Percentiles rank a stretch among this genome's conserved stretches.
Evolutionary conservation across 2,888 invertebrate species (phyloP).

Genomic region (Dilophus febrilis): DNA sequence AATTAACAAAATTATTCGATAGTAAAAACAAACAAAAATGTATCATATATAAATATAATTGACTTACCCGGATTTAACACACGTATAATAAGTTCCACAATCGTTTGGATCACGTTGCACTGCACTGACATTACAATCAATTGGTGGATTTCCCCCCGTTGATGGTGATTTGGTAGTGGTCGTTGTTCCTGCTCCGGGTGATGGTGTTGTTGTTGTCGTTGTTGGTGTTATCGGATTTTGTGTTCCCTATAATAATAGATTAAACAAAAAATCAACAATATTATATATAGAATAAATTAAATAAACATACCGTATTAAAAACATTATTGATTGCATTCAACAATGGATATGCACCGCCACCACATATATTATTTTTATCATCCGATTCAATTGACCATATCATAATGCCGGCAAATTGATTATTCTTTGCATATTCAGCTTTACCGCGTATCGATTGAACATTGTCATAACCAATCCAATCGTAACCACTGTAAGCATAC

Average conservation of each 20-base stretch:
- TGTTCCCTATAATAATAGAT: too few relatives aligned
- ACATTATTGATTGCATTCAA: slow-evolving; percentile 27
- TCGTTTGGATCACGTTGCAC: too few relatives aligned
- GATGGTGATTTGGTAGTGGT: slow-evolving; percentile 3
- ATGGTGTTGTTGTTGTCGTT: background rate
- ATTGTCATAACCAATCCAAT: slow-evolving; percentile 31
- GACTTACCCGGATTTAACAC: too few relatives aligned
- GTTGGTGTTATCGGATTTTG: background rate
- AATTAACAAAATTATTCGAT: too few relatives aligned
- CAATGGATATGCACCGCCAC: slow-evolving; percentile 31
- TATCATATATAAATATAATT: too few relatives aligned
- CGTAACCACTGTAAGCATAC: slow-evolving; percentile 23
- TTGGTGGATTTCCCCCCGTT: background rate
- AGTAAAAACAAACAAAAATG: too few relatives aligned
- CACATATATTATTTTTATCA: slow-evolving; percentile 35
- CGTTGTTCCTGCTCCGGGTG: background rate
- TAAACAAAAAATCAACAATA: too few relatives aligned
- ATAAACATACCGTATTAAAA: background rate
- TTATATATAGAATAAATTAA: too few relatives aligned
- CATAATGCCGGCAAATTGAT: slow-evolving; percentile 37
- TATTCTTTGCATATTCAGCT: slow-evolving; percentile 19
- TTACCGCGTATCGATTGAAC: slow-evolving; percentile 21
- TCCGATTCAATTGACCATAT: slow-evolving; percentile 44
- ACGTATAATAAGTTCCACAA: too few relatives aligned
- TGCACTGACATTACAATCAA: too few relatives aligned